Evolutionary conservation across 2,888 invertebrate genomes (phyloP).

Genomic region (Dolomedes plantarius): DNA sequence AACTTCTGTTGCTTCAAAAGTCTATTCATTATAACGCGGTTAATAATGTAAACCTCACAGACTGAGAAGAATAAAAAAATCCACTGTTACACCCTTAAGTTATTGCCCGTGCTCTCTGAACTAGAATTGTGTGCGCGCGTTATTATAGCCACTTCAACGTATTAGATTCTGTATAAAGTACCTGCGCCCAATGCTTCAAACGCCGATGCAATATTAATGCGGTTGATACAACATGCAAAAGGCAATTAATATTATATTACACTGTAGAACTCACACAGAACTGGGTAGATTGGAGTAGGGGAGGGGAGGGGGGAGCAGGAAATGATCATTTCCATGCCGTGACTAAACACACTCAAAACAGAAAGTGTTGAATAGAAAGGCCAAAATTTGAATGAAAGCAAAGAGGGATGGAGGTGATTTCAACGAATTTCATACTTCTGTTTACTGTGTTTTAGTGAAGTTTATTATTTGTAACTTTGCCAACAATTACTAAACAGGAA

Average conservation of each 20-base stretch:
- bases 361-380: neutral
- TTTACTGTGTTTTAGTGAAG: too few species aligned
- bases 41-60: too few species aligned
- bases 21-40: too few species aligned
- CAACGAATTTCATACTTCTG: neutral
- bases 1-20: too few species aligned
- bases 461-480: too few species aligned
- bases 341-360: neutral
- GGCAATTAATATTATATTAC: conserved; percentile 4
- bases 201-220: neutral
- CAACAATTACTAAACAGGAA: too few species aligned
- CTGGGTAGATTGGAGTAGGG: too few species aligned
- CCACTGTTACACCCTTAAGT: too few species aligned
- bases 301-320: neutral
- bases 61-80: too few species aligned
- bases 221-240: neutral
- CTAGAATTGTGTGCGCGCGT: too few species aligned
- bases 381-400: neutral
- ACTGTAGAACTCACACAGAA: neutral
- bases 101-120: too few species aligned
- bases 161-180: neutral
- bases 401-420: neutral
- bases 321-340: neutral
- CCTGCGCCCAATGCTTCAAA: neutral
- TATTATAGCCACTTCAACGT: neutral